Percentiles rank a stretch among this genome's conserved stretches.
phyloP scores from a whole-genome alignment of 2,888 invertebrate genomes.

The Andrena fulva region DNA sequence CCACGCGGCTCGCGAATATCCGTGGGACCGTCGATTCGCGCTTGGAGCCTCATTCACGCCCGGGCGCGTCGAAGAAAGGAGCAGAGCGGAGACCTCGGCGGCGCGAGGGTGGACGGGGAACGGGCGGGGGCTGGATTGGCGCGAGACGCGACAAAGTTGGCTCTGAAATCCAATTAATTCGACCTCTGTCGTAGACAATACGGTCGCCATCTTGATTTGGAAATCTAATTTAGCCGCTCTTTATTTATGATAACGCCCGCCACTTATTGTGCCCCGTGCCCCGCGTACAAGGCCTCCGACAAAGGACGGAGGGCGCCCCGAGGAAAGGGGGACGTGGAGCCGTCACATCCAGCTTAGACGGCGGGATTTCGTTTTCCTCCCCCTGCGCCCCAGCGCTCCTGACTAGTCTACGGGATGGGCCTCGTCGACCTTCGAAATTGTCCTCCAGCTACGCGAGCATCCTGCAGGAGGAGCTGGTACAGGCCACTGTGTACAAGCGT shows the following conservation, averaged over 20 bases:
- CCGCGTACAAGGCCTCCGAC: constrained; percentile 71
- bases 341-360: constrained; percentile 76
- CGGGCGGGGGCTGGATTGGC: constrained; percentile 58
- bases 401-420: not conserved
- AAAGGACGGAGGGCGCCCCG: constrained; percentile 76
- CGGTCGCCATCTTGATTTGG: constrained; percentile 82
- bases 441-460: not conserved
- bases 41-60: constrained; percentile 49
- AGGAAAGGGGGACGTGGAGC: constrained; percentile 70
- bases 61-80: constrained; percentile 45
- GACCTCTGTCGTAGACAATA: constrained; percentile 81
- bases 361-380: constrained; percentile 9
- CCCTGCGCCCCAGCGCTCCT: not conserved
- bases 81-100: constrained; percentile 31
- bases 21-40: constrained; percentile 19
- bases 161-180: constrained; percentile 83
- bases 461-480: not conserved
- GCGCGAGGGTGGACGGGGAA: constrained; percentile 2
- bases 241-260: constrained; percentile 82
- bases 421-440: not conserved
- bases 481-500: not conserved
- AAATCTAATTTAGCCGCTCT: constrained; percentile 83
- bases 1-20: constrained; percentile 43
- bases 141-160: constrained; percentile 76
- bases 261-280: constrained; percentile 75